Evolutionary conservation across 2,888 invertebrate genomes (phyloP).

Genomic region (Chymomyza caudatula): DNA sequence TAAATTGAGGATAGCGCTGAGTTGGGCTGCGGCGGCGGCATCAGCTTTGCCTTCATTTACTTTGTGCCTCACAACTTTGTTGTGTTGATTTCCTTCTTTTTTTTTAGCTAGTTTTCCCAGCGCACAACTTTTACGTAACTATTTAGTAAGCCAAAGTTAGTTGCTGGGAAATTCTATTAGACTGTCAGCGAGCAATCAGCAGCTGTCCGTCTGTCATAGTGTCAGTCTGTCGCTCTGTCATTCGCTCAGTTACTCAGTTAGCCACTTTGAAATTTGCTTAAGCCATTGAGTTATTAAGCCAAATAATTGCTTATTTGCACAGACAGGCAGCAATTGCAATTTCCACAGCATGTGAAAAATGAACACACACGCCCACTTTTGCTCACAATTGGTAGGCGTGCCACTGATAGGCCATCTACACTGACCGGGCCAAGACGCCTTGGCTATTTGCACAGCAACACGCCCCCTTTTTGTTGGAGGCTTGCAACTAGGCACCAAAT

Average conservation of each 20-base stretch:
- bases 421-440: slow-evolving; percentile 1
- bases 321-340: slow-evolving; percentile 37
- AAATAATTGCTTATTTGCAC: slow-evolving; percentile 68
- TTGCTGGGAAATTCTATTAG: slow-evolving; percentile 57
- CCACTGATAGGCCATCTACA: slow-evolving; percentile 31
- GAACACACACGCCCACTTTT: slow-evolving; percentile 51
- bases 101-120: slow-evolving; percentile 8
- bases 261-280: not conserved
- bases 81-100: slow-evolving; percentile 19
- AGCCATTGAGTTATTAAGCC: slow-evolving; percentile 67
- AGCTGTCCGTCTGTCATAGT: slow-evolving; percentile 39
- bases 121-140: slow-evolving; percentile 42
- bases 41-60: slow-evolving; percentile 64
- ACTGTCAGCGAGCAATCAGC: slow-evolving; percentile 37
- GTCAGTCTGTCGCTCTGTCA: slow-evolving; percentile 14
- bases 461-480: slow-evolving; percentile 10
- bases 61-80: slow-evolving; percentile 63
- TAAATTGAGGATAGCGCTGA: slow-evolving; percentile 61
- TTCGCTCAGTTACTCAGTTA: not conserved
- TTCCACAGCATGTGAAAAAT: slow-evolving; percentile 63
- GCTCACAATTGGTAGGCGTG: slow-evolving; percentile 33
- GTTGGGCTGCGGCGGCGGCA: slow-evolving; percentile 4
- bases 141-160: slow-evolving; percentile 14
- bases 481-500: slow-evolving; percentile 32
- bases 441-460: slow-evolving; percentile 23